Conservation (phyloP, 1,140 invertebrate species). For the Zaprionus ghesquierei region DNA sequence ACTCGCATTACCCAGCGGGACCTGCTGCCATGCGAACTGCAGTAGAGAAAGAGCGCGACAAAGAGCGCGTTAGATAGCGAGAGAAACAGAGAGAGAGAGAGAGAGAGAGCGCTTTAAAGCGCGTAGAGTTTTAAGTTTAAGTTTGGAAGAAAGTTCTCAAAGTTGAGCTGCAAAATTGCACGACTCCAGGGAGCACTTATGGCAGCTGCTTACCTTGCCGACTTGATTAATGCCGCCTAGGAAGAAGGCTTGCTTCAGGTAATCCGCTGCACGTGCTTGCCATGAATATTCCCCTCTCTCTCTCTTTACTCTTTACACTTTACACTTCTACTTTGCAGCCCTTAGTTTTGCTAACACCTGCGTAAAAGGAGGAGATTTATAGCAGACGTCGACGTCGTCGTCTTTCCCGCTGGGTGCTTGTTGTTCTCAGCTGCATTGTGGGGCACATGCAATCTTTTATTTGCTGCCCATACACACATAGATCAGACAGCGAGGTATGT, state of each 20-base stretch:
- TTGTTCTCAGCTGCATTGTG: conserved; percentile 67
- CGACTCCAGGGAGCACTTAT: not conserved
- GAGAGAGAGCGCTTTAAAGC: not conserved
- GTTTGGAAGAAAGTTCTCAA: not conserved
- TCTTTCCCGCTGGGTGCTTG: conserved; percentile 31
- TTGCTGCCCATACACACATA: conserved; percentile 43
- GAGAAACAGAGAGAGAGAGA: not conserved
- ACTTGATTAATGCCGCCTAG: not conserved
- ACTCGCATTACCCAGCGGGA: conserved; percentile 44
- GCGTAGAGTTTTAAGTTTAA: not conserved
- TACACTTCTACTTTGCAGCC: not conserved
- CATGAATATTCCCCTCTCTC: not conserved
- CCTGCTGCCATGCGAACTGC: not conserved
- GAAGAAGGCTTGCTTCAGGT: not conserved
- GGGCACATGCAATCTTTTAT: conserved; percentile 78
- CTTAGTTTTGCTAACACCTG: not conserved
- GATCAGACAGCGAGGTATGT: conserved; percentile 2
- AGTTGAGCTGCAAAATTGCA: not conserved
- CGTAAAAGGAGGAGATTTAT: not conserved
- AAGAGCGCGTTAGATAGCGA: not conserved
- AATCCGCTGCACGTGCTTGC: not conserved
- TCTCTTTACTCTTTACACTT: not conserved
- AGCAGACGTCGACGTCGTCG: not conserved
- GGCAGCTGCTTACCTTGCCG: not conserved
- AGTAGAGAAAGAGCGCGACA: not conserved